Percentiles rank a stretch among this genome's conserved stretches.
Conservation (phyloP, 92 coral and sea anemone species). For the Palythoa grandiflora region DNA sequence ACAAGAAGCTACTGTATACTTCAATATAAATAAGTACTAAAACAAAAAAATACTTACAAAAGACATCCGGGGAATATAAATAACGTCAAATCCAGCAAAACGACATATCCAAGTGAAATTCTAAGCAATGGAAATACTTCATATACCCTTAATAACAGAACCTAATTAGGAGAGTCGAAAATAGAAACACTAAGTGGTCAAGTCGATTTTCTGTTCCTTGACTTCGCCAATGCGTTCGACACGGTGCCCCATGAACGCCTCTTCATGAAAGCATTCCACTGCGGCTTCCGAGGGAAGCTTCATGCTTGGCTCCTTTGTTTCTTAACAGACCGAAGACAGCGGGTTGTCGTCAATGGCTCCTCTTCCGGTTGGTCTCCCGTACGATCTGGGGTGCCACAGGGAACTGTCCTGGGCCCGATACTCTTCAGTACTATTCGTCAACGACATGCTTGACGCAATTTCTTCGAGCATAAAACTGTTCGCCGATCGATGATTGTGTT, state of each 20-base stretch:
- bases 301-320: slow-evolving; percentile 1
- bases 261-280: background rate
- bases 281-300: slow-evolving; percentile 8
- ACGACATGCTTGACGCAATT: too few species aligned
- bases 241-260: background rate
- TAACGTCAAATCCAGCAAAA: too few species aligned
- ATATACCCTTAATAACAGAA: too few species aligned
- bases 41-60: too few species aligned
- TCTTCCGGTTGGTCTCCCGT: slow-evolving; percentile 15
- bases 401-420: too few species aligned
- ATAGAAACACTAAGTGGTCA: background rate
- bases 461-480: slow-evolving; percentile 17
- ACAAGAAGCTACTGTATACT: too few species aligned
- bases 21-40: too few species aligned
- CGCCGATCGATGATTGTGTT: slow-evolving; percentile 21
- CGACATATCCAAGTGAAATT: too few species aligned
- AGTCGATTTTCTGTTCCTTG: background rate
- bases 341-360: background rate
- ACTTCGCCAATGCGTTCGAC: background rate
- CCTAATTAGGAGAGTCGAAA: too few species aligned
- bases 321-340: background rate
- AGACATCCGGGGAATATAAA: too few species aligned
- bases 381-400: background rate
- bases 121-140: too few species aligned
- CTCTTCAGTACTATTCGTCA: too few species aligned